Evolutionary conservation across 2,888 invertebrate species (phyloP), one percentile per base, ranked within the genome.

Genomic region (Crocallis elinguaria): DNA sequence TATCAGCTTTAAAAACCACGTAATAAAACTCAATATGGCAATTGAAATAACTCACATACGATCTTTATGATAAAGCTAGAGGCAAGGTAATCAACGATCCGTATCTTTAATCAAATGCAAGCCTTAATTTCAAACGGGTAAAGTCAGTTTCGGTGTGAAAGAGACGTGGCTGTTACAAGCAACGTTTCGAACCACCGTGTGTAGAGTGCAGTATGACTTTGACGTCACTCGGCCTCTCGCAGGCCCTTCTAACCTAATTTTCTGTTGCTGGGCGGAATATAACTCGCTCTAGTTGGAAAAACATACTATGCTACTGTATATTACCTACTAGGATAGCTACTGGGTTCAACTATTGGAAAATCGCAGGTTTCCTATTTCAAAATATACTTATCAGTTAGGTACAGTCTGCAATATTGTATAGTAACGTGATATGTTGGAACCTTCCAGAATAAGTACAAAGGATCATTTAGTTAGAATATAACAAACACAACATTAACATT

Each of bases 171-270:
- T 7, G 36, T 49, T 57, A 11, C 35, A n/a, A n/a, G n/a, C n/a
- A 11, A 13, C 49, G 8, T 35, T 44, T 11, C 7, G 21, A 12
- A 12, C 2, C 17, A 1, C 17, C 2, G n/a, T 14, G 53, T 67
- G 71, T 74, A 75, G 75, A 78, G 82, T 86, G 85, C 86, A 86
- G 51, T 67, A 41, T 25, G 38, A 1, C 9, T 8, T 63, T 82
- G 83, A 83, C 83, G 84, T 85, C 84, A 84, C 62, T 12, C 64
- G 61, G 58, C 59, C 69, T 67, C 76, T 62, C 64, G 77, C 16
- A 9, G 19, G 73, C 86, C 84, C 84, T 83, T 83, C 67, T 83
- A 83, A 82, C 84, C 83, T 73, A 85, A 75, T 73, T n/a, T 82
- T 60, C 66, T 77, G 86, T 86, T 66, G 82, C 78, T 74, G 79